Percentiles rank a stretch among this genome's conserved stretches.
phyloP scores from a whole-genome alignment of 2,888 invertebrate genomes.

The Melanophora roralis region DNA sequence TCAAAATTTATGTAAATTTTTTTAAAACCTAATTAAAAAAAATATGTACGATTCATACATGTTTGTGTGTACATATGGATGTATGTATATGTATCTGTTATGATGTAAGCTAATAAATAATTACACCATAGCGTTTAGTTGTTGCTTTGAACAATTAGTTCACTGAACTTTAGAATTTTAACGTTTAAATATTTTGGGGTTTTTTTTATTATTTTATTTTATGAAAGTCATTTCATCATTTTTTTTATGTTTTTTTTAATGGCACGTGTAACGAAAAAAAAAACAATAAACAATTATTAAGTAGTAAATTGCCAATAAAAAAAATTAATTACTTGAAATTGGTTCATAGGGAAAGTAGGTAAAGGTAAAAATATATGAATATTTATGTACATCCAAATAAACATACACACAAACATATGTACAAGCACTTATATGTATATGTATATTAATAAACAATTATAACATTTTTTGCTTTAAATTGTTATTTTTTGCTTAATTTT shows the following conservation, averaged over 20 bases:
- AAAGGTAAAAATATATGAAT: not conserved
- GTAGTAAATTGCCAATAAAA: slow-evolving; percentile 23
- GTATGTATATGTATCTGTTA: no score
- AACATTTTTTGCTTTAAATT: no score
- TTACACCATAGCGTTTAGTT: no score
- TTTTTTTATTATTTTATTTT: not conserved
- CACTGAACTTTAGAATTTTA: not conserved
- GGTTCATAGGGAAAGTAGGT: not conserved
- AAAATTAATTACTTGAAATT: slow-evolving; percentile 27
- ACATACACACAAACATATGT: not conserved
- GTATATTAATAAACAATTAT: no score
- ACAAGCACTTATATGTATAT: not conserved
- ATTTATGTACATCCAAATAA: no score
- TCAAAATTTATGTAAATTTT: no score
- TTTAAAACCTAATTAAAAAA: not conserved
- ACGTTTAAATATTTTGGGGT: not conserved
- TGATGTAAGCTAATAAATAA: no score
- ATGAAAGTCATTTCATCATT: not conserved
- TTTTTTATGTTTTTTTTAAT: not conserved
- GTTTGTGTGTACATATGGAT: no score
- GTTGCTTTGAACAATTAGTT: not conserved
- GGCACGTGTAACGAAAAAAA: slow-evolving; percentile 13
- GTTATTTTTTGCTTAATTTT: no score
- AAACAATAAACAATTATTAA: slow-evolving; percentile 22
- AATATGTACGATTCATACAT: no score